A percentile compares a stretch with the other conserved stretches of the same genome.
Conservation (phyloP, 2,113 vertebrate genomes). For the Myotis lucifugus region DNA sequence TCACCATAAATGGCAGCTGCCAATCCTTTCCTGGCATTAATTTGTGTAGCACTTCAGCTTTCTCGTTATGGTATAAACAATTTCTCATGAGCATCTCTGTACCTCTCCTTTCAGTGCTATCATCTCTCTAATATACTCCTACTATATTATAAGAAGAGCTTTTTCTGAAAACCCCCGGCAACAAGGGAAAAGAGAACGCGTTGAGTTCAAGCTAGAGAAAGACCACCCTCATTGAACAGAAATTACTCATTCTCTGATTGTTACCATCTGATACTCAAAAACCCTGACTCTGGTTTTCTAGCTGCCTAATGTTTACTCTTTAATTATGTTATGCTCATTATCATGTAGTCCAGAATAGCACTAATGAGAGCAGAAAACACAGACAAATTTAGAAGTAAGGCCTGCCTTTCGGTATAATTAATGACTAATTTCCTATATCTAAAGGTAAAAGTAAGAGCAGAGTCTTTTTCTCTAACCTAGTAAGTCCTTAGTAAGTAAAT, state of each 20-base stretch:
- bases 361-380: conserved; percentile 69
- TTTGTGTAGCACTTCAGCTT: background rate
- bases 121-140: background rate
- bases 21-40: background rate
- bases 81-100: background rate
- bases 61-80: background rate
- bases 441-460: conserved; percentile 57
- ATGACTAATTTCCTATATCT: conserved; percentile 56
- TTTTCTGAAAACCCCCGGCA: background rate
- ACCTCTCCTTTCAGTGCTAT: background rate
- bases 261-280: conserved; percentile 53
- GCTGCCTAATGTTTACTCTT: conserved; percentile 59
- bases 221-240: conserved; percentile 61
- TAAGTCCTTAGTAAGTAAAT: background rate
- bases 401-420: conserved; percentile 59
- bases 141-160: background rate
- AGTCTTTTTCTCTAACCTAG: conserved; percentile 13
- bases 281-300: conserved; percentile 25
- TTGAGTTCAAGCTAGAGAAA: conserved; percentile 26
- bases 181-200: background rate
- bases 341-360: conserved; percentile 49
- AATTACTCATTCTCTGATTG: conserved; percentile 65
- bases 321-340: conserved; percentile 68
- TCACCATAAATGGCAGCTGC: background rate
- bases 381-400: conserved; percentile 52